A percentile compares a stretch with the other conserved stretches of the same genome.
Evolutionary conservation across 2,113 vertebrate species (phyloP).

Genomic region (Xenus cinereus): DNA sequence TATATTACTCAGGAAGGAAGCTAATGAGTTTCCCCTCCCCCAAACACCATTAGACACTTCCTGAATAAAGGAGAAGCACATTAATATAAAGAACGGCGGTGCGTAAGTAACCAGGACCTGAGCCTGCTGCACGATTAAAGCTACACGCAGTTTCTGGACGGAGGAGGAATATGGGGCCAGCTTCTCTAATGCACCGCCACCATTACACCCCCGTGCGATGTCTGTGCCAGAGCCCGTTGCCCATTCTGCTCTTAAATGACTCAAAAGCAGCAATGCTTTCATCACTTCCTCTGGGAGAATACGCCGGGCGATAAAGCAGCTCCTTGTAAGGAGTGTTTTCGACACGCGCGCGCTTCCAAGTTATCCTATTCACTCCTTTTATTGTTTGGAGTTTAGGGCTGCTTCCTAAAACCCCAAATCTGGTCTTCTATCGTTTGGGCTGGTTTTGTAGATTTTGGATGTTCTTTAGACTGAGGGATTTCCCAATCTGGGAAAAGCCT

Average conservation of each 20-base stretch:
- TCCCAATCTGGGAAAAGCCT: neutral
- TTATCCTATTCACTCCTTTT: neutral
- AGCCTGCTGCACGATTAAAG: slow-evolving; percentile 21
- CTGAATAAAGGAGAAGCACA: slow-evolving; percentile 79
- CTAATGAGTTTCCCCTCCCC: slow-evolving; percentile 79
- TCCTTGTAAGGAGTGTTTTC: slow-evolving; percentile 31
- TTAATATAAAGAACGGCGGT: slow-evolving; percentile 59
- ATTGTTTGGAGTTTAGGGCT: neutral
- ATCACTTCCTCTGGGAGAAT: slow-evolving; percentile 23
- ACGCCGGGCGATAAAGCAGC: neutral
- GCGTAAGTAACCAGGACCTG: slow-evolving; percentile 44
- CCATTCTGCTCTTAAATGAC: neutral
- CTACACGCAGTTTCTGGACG: neutral
- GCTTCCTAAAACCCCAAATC: neutral
- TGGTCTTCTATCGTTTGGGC: neutral
- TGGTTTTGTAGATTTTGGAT: neutral
- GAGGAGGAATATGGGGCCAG: neutral
- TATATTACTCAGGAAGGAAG: slow-evolving; percentile 83
- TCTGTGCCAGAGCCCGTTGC: neutral
- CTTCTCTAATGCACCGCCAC: neutral
- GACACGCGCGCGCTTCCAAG: neutral
- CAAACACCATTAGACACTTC: slow-evolving; percentile 88
- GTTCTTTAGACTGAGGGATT: neutral
- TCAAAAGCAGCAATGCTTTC: neutral
- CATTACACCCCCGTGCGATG: neutral